phyloP scores from a whole-genome alignment of 2,888 invertebrate genomes.

The Drosophila cyrtoloma region DNA sequence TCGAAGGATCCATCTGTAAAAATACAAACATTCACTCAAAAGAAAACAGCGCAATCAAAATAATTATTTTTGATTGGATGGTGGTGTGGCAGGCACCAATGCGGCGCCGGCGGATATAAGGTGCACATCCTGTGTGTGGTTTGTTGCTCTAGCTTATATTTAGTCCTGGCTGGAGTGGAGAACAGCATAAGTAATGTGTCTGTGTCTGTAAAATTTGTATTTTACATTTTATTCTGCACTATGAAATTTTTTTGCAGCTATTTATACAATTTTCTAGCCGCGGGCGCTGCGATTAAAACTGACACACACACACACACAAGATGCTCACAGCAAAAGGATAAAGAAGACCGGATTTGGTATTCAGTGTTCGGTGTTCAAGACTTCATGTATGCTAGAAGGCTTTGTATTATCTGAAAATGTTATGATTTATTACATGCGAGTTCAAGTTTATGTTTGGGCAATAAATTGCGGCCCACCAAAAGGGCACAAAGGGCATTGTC shows the following conservation, averaged over 20 bases:
- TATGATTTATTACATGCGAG: constrained; percentile 78
- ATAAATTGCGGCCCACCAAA: constrained; percentile 64
- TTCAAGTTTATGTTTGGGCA: constrained; percentile 74
- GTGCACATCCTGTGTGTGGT: constrained; percentile 24
- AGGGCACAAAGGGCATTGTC: constrained; percentile 35
- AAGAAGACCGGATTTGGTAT: constrained; percentile 24
- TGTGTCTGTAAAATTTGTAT: constrained; percentile 20
- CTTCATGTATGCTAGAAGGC: constrained; percentile 51
- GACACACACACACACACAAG: constrained; percentile 3
- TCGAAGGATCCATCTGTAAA: background rate
- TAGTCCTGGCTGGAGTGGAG: constrained; percentile 8
- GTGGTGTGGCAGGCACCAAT: background rate
- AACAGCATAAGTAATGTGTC: constrained; percentile 54
- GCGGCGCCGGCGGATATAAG: constrained; percentile 19
- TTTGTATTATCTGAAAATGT: constrained; percentile 77
- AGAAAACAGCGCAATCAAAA: background rate
- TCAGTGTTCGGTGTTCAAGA: constrained; percentile 20
- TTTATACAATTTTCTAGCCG: constrained; percentile 63
- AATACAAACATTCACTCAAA: background rate
- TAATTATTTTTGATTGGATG: constrained; percentile 20
- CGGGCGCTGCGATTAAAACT: constrained; percentile 43
- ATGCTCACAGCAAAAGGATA: constrained; percentile 12
- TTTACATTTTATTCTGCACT: constrained; percentile 34
- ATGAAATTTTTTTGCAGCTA: constrained; percentile 22
- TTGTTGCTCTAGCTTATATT: background rate